phyloP scores from a whole-genome alignment of 1,140 invertebrate genomes.

The Sesamia nonagrioides region DNA sequence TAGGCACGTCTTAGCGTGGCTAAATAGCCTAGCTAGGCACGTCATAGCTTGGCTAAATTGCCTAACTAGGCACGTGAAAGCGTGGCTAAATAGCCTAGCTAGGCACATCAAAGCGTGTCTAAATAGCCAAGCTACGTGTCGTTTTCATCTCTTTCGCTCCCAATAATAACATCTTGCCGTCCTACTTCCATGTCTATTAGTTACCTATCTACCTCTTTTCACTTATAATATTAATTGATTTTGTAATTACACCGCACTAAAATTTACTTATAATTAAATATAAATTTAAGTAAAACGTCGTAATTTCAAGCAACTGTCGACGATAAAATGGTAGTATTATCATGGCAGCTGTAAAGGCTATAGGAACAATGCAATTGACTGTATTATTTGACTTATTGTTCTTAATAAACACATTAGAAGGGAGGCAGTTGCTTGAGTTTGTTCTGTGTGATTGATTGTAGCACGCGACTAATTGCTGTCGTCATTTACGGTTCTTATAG shows the following conservation, averaged over 20 bases:
- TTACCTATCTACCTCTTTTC: too few relatives aligned
- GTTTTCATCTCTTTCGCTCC: too few relatives aligned
- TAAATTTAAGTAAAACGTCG: background rate
- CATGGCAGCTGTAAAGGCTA: conserved; percentile 1
- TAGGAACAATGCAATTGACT: conserved; percentile 3
- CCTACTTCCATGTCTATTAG: too few relatives aligned
- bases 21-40: too few relatives aligned
- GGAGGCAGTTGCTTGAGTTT: conserved; percentile 20
- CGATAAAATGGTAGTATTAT: background rate
- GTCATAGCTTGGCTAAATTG: too few relatives aligned
- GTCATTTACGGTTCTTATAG: background rate
- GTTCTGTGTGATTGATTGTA: background rate
- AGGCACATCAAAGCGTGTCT: too few relatives aligned
- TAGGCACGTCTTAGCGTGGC: too few relatives aligned
- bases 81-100: too few relatives aligned
- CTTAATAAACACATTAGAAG: background rate
- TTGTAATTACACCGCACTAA: conserved; percentile 21
- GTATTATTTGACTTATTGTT: conserved; percentile 6
- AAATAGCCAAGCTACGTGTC: too few relatives aligned
- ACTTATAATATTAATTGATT: background rate
- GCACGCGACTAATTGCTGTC: background rate
- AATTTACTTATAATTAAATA: conserved; percentile 24
- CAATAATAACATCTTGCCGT: too few relatives aligned
- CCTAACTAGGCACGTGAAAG: too few relatives aligned
- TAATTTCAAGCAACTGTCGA: conserved; percentile 8